Conservation (phyloP, 2,113 vertebrate genomes). For the Glaucidium brasilianum region DNA sequence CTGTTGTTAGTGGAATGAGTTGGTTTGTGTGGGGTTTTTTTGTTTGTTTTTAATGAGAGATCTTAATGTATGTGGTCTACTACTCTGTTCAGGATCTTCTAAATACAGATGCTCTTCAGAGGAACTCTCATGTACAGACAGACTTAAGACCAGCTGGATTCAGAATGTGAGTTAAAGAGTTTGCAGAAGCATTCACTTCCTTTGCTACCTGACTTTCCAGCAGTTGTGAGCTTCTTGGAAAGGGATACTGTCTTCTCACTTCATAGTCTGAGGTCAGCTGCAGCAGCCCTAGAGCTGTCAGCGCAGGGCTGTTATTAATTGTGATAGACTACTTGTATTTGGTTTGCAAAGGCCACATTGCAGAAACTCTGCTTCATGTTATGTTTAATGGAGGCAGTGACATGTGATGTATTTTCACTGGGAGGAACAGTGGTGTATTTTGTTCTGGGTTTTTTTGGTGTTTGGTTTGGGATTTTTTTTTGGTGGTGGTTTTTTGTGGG, state of each 20-base stretch:
- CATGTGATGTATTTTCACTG: background rate
- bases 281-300: background rate
- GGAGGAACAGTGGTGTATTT: background rate
- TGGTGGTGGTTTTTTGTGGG: no score
- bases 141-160: background rate
- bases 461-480: no score
- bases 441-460: no score
- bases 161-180: background rate
- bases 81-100: background rate
- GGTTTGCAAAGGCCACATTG: background rate
- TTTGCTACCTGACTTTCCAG: background rate
- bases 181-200: background rate
- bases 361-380: background rate
- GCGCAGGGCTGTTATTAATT: rapidly evolving
- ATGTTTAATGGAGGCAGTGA: background rate
- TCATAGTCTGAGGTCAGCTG: background rate
- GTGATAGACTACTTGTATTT: background rate
- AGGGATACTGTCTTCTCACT: background rate
- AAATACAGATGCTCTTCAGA: background rate
- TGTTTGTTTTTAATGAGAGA: background rate
- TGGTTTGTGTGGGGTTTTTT: background rate
- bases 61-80: background rate
- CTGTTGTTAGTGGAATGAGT: background rate
- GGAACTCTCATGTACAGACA: background rate
- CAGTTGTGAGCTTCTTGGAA: background rate